A percentile compares a stretch with the other conserved stretches of the same genome.
Evolutionary conservation across 2,113 vertebrate species (phyloP).

Genomic region (Capreolus pygargus): DNA sequence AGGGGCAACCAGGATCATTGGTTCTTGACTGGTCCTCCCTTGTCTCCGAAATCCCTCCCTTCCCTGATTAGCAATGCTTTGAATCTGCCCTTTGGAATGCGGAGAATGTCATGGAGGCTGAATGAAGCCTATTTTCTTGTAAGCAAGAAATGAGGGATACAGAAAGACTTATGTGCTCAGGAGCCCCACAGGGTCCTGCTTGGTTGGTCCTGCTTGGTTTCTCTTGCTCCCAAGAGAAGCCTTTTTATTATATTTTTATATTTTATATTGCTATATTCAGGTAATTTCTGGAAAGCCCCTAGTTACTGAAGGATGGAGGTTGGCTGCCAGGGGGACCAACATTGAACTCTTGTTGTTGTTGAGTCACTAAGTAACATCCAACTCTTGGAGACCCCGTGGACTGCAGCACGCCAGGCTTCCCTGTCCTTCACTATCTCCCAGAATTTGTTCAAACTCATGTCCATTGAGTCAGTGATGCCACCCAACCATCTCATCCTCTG

Average conservation of each 20-base stretch:
- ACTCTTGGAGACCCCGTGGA: not conserved
- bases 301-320: not conserved
- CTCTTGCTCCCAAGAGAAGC: not conserved
- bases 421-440: not conserved
- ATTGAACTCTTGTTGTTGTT: not conserved
- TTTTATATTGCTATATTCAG: not conserved
- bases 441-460: not conserved
- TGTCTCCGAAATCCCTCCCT: not conserved
- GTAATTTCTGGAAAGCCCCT: not conserved
- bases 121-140: not conserved
- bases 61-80: not conserved
- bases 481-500: not conserved
- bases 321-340: not conserved
- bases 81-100: not conserved
- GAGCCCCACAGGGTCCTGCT: not conserved
- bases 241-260: not conserved
- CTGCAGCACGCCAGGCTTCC: not conserved
- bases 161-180: not conserved
- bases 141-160: not conserved
- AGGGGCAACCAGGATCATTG: not conserved
- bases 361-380: not conserved
- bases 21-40: not conserved
- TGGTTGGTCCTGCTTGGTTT: not conserved
- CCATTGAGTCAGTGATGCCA: not conserved
- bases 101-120: not conserved